Base-by-base conservation (phyloP, 2,888 invertebrate species). In the Trilocha varians region DNA sequence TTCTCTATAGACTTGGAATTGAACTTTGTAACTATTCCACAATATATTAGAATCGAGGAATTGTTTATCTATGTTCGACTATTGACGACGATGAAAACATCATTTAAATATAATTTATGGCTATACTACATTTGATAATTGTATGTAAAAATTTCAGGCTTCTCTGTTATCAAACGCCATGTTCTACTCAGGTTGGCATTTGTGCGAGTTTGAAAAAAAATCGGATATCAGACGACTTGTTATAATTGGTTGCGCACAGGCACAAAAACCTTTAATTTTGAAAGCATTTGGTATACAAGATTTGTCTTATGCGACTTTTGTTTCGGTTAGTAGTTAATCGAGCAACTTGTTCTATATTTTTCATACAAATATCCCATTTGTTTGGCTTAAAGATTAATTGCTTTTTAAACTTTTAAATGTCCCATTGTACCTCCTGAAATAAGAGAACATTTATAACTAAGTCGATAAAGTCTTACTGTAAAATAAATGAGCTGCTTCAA, bases 251-350 rank as follows among this genome's bases (percentile, higher is more conserved):
- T 77, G 78, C 56, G 61, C 71, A n/a, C 77, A 82, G 49, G 76
- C 87, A 16, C 82, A 86, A 48, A 78, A 78, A 36, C 79, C 86
- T 1, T 62, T 85, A 2, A 61, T 82, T 18, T 63, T 87, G 3
- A 86, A 84, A 47, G 86, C 87, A 2, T 87, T 85, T 40, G 82
- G 80, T 2, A 72, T 83, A 36, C 76, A 79, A 44, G 79, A 82
- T 43, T 58, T 85, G 41, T 84, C 85, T 0, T 84, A 83, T 47
- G 69, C 55, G 41, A 80, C 82, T 11, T 84, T 83, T 53, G 80
- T 83, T 9, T 79, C 78, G 41, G 83, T 83, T 60, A 70, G 71
- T 36, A 34, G 9, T n/a, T 43, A 40, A 8, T 5, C 4, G 18
- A 4, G 18, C 8, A 5, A 4, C 5, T 4, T 5, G 25, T 25